Base-by-base conservation (phyloP, 2,113 vertebrate genomes). In the Jacana jacana region DNA sequence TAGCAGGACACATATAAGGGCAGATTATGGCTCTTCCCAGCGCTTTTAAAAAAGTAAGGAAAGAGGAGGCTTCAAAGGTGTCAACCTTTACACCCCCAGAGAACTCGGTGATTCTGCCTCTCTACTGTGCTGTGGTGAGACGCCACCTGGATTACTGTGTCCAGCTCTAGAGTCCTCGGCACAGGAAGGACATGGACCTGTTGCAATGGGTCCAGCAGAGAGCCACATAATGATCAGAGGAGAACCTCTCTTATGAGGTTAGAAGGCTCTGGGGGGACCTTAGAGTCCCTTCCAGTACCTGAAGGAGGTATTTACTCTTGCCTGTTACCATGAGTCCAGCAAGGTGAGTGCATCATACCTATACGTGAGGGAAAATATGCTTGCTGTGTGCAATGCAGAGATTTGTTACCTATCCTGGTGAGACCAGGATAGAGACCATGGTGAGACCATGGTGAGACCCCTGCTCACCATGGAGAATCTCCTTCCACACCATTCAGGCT, bases 281-380 rank as follows among this genome's bases (percentile, higher is more conserved):
- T 52, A 52, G 25, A 52, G 27, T 8, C 24, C 49, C 24, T 51
- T 52, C 25, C 25, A 25, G 13, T 52, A 52, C 14, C 25, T 28
- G 25, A 27, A 52, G 27, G 25, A 8, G 51, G 25, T 27, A 55
- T 89, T 83, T 86, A 40, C 5, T 86, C 25, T 49, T 57, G 28
- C 17, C 44, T 88, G 24, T 44, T 57, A 17, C 11, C 1, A 5
- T 7, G 27, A 77, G 10, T 72, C 18, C 51, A 57, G 51, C 39
- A 77, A 28, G 44, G 17, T 0, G 37, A 13, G 54, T 64, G 3
- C n/a, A 17, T 24, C 75, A 46, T 35, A 27, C 35, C 19, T 23
- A 1, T 18, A 51, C 19, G 8, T 0, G 5, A 57, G 31, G n/a
- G 52, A 28, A 52, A 49, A 35, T 6, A 8, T 0, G 0, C 57